Percentiles rank a stretch among this genome's conserved stretches.
Evolutionary conservation across 2,797 vertebrate genomes (phyloP).

Genomic region (Hirundo rustica): DNA sequence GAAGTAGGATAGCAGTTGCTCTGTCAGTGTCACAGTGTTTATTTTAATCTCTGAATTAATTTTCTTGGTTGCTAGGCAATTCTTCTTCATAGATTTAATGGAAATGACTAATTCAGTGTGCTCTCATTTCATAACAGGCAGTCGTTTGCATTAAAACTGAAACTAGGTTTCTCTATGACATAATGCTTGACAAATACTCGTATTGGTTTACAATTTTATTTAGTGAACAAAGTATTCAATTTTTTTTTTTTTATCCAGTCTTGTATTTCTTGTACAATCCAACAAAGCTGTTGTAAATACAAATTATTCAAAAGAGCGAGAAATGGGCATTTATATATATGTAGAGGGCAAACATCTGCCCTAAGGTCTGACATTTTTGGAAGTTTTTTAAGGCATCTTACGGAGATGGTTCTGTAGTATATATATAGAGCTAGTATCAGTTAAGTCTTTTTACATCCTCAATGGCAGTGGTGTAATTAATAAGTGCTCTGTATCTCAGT

Average conservation of each 20-base stretch:
- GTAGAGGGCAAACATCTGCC: background rate
- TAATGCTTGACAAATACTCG: background rate
- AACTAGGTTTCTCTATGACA: constrained; percentile 22
- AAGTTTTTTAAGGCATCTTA: background rate
- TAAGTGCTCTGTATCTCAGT: background rate
- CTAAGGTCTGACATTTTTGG: background rate
- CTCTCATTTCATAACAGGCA: constrained; percentile 23
- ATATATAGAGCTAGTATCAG: background rate
- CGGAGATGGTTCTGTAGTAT: background rate
- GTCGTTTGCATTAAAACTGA: background rate
- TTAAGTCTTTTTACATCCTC: background rate
- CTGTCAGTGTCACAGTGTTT: constrained; percentile 33
- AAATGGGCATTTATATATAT: background rate
- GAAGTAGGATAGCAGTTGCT: constrained; percentile 19
- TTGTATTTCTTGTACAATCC: background rate
- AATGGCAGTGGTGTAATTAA: background rate
- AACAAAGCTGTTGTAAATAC: background rate
- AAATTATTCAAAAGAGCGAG: background rate
- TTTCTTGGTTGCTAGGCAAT: constrained; percentile 66
- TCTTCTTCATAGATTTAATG: constrained; percentile 58
- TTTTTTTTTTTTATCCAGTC: background rate
- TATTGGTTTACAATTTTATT: background rate
- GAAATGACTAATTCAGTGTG: constrained; percentile 47
- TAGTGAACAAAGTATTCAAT: background rate
- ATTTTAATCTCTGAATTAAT: constrained; percentile 66